Conservation (phyloP, 2,113 vertebrate genomes). For the Hyperoodon ampullatus region DNA sequence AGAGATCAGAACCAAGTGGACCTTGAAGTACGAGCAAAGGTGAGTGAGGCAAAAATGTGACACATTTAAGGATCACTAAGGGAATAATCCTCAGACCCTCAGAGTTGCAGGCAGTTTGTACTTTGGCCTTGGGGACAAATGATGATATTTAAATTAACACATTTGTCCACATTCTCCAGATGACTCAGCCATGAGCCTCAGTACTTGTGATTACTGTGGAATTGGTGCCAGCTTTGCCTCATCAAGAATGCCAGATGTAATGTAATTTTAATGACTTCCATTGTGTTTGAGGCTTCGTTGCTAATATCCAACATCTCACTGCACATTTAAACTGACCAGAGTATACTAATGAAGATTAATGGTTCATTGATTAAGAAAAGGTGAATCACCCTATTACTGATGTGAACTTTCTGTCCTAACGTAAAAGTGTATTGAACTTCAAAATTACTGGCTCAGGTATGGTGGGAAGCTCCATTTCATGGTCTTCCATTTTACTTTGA, state of each 20-base stretch:
- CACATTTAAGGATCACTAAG: neutral
- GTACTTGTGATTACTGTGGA: conserved; percentile 46
- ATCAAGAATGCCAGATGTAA: conserved; percentile 60
- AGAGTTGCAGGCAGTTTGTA: neutral
- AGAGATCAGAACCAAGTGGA: neutral
- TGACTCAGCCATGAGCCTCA: conserved; percentile 17
- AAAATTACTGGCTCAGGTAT: conserved; percentile 18
- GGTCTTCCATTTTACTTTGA: conserved; percentile 25
- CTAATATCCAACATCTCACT: conserved; percentile 56
- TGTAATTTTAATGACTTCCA: conserved; percentile 72
- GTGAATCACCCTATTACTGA: conserved; percentile 63
- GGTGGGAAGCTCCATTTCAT: neutral
- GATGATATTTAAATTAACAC: conserved; percentile 3
- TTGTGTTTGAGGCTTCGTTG: conserved; percentile 66
- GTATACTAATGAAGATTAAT: conserved; percentile 73
- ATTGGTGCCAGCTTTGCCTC: conserved; percentile 49
- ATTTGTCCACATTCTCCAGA: conserved; percentile 38
- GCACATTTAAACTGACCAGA: conserved; percentile 67
- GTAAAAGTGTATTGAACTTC: conserved; percentile 49
- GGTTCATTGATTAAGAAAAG: conserved; percentile 75
- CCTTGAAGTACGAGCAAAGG: neutral
- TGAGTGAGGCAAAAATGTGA: neutral
- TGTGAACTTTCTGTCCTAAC: conserved; percentile 59
- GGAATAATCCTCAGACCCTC: neutral
- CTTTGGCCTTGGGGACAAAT: conserved; percentile 40